Evolutionary conservation across 2,888 invertebrate genomes (phyloP).

Genomic region (Lasius fuliginosus): DNA sequence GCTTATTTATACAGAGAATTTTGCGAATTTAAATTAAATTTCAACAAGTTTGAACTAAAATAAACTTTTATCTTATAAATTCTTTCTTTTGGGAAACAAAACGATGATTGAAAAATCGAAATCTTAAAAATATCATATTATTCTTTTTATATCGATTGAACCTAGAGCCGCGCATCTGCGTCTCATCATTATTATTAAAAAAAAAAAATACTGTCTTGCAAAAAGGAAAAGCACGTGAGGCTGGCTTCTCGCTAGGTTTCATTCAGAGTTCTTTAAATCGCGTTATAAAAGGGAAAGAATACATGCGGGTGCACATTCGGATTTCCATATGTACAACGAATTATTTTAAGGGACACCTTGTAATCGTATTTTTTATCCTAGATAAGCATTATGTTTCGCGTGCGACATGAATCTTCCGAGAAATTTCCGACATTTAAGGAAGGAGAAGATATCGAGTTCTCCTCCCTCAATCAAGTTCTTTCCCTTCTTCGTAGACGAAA

Average conservation of each 20-base stretch:
- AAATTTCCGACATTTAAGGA: background rate
- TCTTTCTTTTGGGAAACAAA: background rate
- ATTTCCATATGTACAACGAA: slow-evolving; percentile 60
- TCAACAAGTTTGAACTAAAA: background rate
- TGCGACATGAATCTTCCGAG: background rate
- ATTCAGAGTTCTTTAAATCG: background rate
- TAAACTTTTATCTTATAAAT: background rate
- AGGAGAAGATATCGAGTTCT: background rate
- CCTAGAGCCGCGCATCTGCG: background rate
- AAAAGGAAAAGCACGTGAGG: slow-evolving; percentile 32
- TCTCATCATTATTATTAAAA: background rate
- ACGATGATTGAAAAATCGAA: background rate
- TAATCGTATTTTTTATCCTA: slow-evolving; percentile 16
- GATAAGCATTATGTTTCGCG: slow-evolving; percentile 15
- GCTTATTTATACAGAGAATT: background rate
- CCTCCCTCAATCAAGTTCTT: background rate
- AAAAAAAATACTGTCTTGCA: background rate
- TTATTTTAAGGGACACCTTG: slow-evolving; percentile 48
- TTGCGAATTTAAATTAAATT: background rate
- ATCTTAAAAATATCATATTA: background rate
- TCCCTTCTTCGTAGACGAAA: slow-evolving; percentile 48
- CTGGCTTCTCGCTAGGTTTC: slow-evolving; percentile 29
- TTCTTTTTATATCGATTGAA: background rate
- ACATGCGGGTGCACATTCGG: slow-evolving; percentile 2
- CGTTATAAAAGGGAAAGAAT: background rate